These are phyloP conservation scores for Eurosta solidaginis DNA, from an alignment of 1,140 invertebrate species.

Conservation along the genomic window DNA sequence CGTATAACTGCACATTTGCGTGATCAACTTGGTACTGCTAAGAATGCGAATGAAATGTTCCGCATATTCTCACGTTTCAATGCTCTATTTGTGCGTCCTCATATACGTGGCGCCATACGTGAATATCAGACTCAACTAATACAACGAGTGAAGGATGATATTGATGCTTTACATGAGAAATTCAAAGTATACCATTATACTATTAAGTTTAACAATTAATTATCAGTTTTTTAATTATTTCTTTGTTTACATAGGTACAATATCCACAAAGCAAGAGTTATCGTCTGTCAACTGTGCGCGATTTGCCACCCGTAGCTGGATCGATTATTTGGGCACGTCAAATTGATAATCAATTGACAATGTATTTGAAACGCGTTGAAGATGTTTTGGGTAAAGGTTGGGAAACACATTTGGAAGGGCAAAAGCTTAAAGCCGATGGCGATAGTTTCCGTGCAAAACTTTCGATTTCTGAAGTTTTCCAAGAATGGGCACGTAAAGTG, in stretches of 20 bases:
- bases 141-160: slow-evolving; percentile 98
- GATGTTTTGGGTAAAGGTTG: slow-evolving; percentile 98
- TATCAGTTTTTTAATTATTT: slow-evolving; percentile 50
- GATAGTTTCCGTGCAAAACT: slow-evolving; percentile 96
- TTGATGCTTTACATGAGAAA: slow-evolving; percentile 96
- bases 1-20: slow-evolving; percentile 94
- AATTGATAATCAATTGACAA: slow-evolving; percentile 97
- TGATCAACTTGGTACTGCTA: slow-evolving; percentile 96
- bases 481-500: slow-evolving; percentile 95
- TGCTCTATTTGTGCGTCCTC: slow-evolving; percentile 96
- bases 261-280: slow-evolving; percentile 92
- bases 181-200: slow-evolving; percentile 76
- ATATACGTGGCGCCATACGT: slow-evolving; percentile 96
- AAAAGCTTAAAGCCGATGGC: slow-evolving; percentile 96
- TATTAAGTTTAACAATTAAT: slow-evolving; percentile 72
- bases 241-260: slow-evolving; percentile 73
- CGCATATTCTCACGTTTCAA: slow-evolving; percentile 98
- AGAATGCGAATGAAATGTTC: slow-evolving; percentile 99
- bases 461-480: slow-evolving; percentile 95
- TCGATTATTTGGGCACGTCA: slow-evolving; percentile 99
- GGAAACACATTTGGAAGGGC: slow-evolving; percentile 99
- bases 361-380: slow-evolving; percentile 94
- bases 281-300: slow-evolving; percentile 86
- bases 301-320: slow-evolving; percentile 94
- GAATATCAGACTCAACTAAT: slow-evolving; percentile 99